Evolutionary conservation across 1,140 invertebrate genomes (phyloP).

Genomic region (Pachypsylla venusta): DNA sequence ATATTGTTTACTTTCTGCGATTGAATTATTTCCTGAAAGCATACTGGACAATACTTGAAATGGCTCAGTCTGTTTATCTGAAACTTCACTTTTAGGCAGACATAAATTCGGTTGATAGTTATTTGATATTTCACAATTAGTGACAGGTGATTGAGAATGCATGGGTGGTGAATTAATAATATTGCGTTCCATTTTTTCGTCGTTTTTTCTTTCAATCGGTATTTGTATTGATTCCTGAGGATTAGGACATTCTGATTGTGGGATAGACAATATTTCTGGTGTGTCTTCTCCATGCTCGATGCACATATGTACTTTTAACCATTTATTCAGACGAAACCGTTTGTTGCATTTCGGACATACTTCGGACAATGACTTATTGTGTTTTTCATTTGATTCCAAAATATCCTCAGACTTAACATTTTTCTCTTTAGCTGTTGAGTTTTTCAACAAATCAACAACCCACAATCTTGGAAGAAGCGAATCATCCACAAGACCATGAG

Average conservation of each 20-base stretch:
- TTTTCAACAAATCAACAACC: conserved; percentile 15
- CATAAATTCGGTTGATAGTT: too few relatives aligned
- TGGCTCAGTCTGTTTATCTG: neutral
- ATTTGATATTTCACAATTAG: too few relatives aligned
- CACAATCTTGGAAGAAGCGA: conserved; percentile 20
- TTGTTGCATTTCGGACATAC: conserved; percentile 74
- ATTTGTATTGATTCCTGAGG: too few relatives aligned
- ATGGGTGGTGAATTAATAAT: too few relatives aligned
- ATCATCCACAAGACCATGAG: conserved; percentile 81
- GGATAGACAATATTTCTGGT: neutral
- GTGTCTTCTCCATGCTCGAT: conserved; percentile 64
- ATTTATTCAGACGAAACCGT: conserved; percentile 76
- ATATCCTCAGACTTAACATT: neutral
- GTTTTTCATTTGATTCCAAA: neutral
- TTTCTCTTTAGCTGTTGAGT: conserved; percentile 11
- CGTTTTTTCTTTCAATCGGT: too few relatives aligned
- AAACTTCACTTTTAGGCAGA: too few relatives aligned
- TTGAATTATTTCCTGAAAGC: conserved; percentile 12
- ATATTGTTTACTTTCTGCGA: conserved; percentile 50
- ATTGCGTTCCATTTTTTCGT: too few relatives aligned
- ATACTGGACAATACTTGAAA: neutral
- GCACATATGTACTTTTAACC: conserved; percentile 73
- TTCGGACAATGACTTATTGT: conserved; percentile 52
- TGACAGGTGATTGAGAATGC: too few relatives aligned
- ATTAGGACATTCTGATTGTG: neutral